Evolutionary conservation across 2,797 vertebrate genomes (phyloP).

Genomic region (Bucorvus abyssinicus): DNA sequence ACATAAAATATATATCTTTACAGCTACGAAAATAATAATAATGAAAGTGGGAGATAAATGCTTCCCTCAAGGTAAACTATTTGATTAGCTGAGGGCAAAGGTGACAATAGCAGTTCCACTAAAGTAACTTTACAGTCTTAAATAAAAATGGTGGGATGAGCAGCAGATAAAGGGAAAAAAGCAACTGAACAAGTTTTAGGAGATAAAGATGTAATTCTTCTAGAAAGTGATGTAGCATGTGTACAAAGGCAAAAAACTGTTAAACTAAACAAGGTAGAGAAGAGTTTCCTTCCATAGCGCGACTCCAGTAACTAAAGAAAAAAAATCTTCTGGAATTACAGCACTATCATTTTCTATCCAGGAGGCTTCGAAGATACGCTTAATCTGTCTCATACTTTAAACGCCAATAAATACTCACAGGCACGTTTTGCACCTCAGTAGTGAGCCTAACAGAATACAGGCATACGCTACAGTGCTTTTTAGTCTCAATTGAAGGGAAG

Average conservation of each 20-base stretch:
- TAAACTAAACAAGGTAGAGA: background rate
- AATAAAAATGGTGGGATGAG: constrained; percentile 80
- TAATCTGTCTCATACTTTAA: background rate
- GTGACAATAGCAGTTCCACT: constrained; percentile 78
- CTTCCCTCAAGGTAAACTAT: constrained; percentile 96
- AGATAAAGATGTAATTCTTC: constrained; percentile 16
- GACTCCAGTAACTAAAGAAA: background rate
- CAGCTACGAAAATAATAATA: constrained; percentile 89
- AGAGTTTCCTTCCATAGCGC: background rate
- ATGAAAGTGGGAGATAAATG: constrained; percentile 90
- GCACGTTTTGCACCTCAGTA: background rate
- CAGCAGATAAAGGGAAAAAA: constrained; percentile 62
- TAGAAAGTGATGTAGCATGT: background rate
- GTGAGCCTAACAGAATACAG: background rate
- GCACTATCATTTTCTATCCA: background rate
- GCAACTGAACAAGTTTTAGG: constrained; percentile 45
- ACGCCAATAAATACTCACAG: background rate
- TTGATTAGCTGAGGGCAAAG: constrained; percentile 97
- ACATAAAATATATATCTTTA: constrained; percentile 96
- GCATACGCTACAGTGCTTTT: background rate
- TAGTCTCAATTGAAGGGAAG: background rate
- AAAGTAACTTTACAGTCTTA: constrained; percentile 81
- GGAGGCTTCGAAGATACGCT: background rate
- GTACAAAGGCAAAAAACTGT: background rate
- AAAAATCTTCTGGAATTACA: background rate